These are phyloP conservation scores for Erythrolamprus reginae DNA, from an alignment of 2,113 vertebrate genomes.

Conservation along the genomic window DNA sequence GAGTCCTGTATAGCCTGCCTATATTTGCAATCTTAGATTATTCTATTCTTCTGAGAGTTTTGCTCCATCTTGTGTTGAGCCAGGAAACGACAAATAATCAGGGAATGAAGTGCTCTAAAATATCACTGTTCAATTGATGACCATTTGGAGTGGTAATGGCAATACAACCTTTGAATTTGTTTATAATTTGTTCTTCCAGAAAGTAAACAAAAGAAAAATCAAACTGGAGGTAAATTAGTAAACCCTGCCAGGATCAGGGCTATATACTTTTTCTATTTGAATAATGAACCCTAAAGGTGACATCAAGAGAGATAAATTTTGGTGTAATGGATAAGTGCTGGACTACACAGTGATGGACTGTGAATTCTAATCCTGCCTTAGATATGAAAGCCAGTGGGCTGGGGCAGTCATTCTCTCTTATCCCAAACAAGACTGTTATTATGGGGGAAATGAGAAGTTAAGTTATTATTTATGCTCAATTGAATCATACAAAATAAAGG, in stretches of 20 bases:
- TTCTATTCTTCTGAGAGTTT: background rate
- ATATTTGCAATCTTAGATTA: background rate
- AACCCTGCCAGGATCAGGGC: background rate
- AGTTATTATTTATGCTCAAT: background rate
- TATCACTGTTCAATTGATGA: background rate
- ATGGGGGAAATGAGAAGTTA: background rate
- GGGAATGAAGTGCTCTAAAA: background rate
- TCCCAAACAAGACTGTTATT: background rate
- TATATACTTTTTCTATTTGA: background rate
- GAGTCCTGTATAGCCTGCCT: background rate
- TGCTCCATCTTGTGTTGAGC: background rate
- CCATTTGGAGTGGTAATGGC: background rate
- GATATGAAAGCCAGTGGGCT: background rate
- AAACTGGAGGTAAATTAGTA: background rate
- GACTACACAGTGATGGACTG: background rate
- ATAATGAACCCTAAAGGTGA: background rate
- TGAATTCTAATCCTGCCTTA: background rate
- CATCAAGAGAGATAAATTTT: background rate
- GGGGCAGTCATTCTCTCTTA: background rate
- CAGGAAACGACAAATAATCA: background rate
- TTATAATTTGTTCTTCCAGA: background rate
- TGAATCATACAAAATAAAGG: background rate
- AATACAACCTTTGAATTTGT: background rate
- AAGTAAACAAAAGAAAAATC: background rate
- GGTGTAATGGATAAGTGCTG: background rate